Base-by-base conservation (phyloP, 1,140 invertebrate species). In the Kradibia gibbosae region DNA sequence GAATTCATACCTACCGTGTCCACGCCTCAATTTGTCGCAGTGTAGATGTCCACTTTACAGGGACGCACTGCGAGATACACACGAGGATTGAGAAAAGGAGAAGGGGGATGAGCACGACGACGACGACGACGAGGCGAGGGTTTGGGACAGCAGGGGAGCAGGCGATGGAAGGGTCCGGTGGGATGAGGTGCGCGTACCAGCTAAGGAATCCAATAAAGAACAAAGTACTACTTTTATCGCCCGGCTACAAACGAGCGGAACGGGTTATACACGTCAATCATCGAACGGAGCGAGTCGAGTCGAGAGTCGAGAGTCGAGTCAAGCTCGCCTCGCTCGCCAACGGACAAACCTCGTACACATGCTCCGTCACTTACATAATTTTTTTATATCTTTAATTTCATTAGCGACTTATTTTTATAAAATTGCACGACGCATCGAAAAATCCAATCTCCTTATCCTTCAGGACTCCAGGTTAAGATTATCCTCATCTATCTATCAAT, bases 181-280 rank as follows among this genome's bases (percentile, higher is more conserved):
- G 39, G 55, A 45, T 39, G 60, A 42, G 73, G 50, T 42, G 50
- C 31, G 75, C 60, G 45, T 31, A 25, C 31, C 76, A 42, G 39
- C 48, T 22, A 31, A 75, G 71, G 72, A 81, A 75, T 81, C 72
- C 79, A 74, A 81, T 81, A 81, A 81, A 81, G 71, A 75, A 81
- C 79, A 75, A 81, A 81, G 79, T 81, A 81, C 72, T 81, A 75
- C 72, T 75, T 67, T 81, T 81, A 75, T 75, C 71, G 57, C 79
- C 71, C 17, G 22, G 79, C 79, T 80, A 80, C 78, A 73, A 80
- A 80, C 78, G 78, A 80, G 70, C 78, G 78, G 34, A 74, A 75
- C 79, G 79, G 72, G 72, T 75, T 81, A 75, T 67, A 60, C 57
- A 48, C 60, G 79, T 67, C 79, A 74, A 80, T 80, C 78, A 80